Evolutionary conservation across 2,113 vertebrate genomes (phyloP).

Genomic region (Nicator chloris): DNA sequence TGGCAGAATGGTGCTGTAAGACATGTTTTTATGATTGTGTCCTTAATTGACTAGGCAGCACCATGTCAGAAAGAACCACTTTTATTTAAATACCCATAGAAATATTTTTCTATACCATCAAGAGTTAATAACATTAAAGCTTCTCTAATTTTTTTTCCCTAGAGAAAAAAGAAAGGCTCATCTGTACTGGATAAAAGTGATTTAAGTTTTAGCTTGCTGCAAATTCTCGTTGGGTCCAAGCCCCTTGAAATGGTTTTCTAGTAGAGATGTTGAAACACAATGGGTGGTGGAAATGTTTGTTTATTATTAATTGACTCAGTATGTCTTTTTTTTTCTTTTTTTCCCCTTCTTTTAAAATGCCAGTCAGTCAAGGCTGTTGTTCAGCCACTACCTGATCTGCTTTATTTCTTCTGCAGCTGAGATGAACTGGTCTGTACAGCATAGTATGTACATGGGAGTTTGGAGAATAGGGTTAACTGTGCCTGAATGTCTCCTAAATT

Average conservation of each 20-base stretch:
- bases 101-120: not conserved
- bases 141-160: not conserved
- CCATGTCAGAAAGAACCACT: not conserved
- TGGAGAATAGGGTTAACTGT: not conserved
- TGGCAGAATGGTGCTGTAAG: not conserved
- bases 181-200: not conserved
- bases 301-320: constrained; percentile 9
- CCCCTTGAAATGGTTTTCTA: constrained; percentile 31
- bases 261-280: constrained; percentile 31
- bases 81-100: not conserved
- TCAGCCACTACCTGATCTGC: not conserved
- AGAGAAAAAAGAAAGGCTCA: not conserved
- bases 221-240: not conserved
- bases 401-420: not conserved
- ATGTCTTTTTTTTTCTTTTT: not conserved
- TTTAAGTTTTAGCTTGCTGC: not conserved
- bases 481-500: not conserved
- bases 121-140: not conserved
- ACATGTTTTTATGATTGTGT: not conserved
- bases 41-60: not conserved
- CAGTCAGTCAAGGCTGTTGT: not conserved
- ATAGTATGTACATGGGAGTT: not conserved
- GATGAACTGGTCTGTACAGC: not conserved
- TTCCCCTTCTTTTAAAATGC: not conserved
- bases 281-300: constrained; percentile 18